Conservation (phyloP, 1,140 invertebrate genomes). For the Hycleus cichorii region DNA sequence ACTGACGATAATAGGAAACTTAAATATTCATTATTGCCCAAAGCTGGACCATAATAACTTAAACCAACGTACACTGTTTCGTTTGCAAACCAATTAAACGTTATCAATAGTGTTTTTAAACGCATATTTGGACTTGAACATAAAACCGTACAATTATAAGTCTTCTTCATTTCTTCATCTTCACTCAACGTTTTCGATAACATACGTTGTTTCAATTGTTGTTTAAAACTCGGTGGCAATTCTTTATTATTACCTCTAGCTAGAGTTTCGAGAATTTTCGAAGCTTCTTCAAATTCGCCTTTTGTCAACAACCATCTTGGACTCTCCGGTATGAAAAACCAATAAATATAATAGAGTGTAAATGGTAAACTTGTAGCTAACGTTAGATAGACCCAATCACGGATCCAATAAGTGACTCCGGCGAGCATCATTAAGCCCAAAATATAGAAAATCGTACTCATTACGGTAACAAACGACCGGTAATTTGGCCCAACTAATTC, state of each 20-base stretch:
- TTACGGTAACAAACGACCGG: constrained; percentile 81
- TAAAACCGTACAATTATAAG: constrained; percentile 61
- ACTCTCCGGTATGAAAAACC: constrained; percentile 79
- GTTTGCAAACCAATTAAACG: constrained; percentile 61
- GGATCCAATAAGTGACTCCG: constrained; percentile 70
- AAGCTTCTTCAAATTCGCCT: constrained; percentile 70
- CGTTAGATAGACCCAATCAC: constrained; percentile 73
- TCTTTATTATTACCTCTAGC: constrained; percentile 70
- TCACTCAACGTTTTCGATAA: constrained; percentile 58
- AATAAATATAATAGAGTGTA: constrained; percentile 74
- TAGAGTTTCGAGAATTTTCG: constrained; percentile 64
- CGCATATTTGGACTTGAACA: constrained; percentile 82
- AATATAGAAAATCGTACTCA: constrained; percentile 85
- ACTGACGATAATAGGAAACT: constrained; percentile 77
- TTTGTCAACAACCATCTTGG: constrained; percentile 77
- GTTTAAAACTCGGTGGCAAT: constrained; percentile 62
- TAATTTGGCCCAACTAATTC: constrained; percentile 86
- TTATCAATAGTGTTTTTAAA: constrained; percentile 60
- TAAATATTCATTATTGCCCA: constrained; percentile 76
- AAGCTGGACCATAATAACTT: constrained; percentile 77
- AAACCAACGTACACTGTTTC: constrained; percentile 80
- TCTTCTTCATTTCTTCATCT: constrained; percentile 49
- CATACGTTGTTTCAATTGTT: constrained; percentile 63
- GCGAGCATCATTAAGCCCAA: constrained; percentile 75
- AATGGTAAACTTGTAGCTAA: constrained; percentile 78